Evolutionary conservation across 2,888 invertebrate species (phyloP).

Genomic region (Drosophila antonietae): DNA sequence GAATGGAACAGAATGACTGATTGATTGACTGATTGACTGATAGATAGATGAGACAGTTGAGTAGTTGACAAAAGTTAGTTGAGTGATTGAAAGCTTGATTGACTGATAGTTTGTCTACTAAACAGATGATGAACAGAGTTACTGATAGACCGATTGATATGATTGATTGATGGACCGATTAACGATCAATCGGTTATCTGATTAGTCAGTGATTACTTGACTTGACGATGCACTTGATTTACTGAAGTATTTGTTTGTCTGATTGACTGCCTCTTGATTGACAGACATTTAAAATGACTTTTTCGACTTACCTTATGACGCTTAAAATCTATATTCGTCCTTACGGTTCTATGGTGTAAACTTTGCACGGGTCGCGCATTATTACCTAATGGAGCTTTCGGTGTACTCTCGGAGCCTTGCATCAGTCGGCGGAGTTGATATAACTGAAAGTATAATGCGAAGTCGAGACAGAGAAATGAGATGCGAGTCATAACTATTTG

Average conservation of each 20-base stretch:
- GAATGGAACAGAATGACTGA: too few relatives aligned
- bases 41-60: background rate
- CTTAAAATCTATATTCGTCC: constrained; percentile 98
- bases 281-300: background rate
- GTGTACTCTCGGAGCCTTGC: constrained; percentile 94
- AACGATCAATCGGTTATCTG: too few relatives aligned
- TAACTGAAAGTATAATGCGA: constrained; percentile 86
- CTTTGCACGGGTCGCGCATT: constrained; percentile 97
- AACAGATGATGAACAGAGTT: background rate
- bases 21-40: too few relatives aligned
- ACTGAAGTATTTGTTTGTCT: too few relatives aligned
- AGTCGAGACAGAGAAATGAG: background rate
- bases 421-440: constrained; percentile 94
- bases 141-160: background rate
- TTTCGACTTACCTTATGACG: constrained; percentile 85
- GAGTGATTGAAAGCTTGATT: background rate
- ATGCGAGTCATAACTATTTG: too few relatives aligned
- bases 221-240: too few relatives aligned
- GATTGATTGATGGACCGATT: background rate
- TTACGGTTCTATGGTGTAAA: constrained; percentile 95
- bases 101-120: too few relatives aligned
- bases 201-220: background rate
- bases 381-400: constrained; percentile 96
- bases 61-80: background rate
- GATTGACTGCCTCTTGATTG: background rate